A percentile compares a stretch with the other conserved stretches of the same genome.
These are phyloP conservation scores for Pterocles burchelli DNA, from an alignment of 2,113 vertebrate genomes.

Conservation along the genomic window DNA sequence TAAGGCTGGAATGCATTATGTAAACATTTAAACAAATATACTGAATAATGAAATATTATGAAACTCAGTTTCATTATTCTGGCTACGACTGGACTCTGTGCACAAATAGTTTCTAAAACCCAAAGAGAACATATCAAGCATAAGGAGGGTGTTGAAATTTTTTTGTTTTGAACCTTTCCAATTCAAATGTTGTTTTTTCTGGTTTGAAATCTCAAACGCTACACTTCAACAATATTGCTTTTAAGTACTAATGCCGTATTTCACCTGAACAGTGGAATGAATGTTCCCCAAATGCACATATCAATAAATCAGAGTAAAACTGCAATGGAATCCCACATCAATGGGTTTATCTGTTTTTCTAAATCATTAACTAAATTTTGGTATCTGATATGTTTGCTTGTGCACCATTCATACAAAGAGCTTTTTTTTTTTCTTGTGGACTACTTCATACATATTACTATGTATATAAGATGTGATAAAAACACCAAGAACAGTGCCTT, in stretches of 20 bases:
- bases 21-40: background rate
- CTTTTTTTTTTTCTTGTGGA: background rate
- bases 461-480: background rate
- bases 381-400: background rate
- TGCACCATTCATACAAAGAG: background rate
- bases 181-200: background rate
- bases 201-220: background rate
- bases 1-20: background rate
- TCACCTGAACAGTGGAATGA: background rate
- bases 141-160: background rate
- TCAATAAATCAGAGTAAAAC: background rate
- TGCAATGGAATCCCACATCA: background rate
- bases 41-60: too few relatives aligned
- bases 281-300: background rate
- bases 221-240: background rate
- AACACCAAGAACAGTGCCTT: fast-evolving
- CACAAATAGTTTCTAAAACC: background rate
- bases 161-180: background rate
- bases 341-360: background rate
- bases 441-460: background rate
- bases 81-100: fast-evolving
- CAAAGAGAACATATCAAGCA: background rate
- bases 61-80: background rate
- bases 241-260: background rate
- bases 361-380: background rate